Evolutionary conservation across 92 coral and sea anemone species (phyloP).

Genomic region (Parazoanthus swiftii): DNA sequence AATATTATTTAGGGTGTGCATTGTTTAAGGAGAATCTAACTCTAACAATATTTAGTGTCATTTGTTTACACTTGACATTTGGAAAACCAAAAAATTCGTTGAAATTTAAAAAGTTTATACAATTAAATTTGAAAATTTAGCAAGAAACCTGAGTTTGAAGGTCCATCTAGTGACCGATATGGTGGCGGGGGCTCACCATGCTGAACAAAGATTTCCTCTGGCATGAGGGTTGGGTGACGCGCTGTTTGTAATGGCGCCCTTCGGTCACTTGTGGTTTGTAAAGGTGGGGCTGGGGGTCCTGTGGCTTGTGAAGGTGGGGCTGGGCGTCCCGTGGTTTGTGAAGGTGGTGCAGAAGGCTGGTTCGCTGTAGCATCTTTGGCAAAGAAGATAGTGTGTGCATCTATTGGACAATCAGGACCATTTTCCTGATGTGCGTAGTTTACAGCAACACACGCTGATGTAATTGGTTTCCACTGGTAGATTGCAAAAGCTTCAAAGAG

Average conservation of each 20-base stretch:
- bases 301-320: neutral
- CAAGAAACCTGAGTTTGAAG: too few relatives aligned
- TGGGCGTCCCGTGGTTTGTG: neutral
- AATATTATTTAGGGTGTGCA: too few relatives aligned
- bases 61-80: too few relatives aligned
- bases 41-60: too few relatives aligned
- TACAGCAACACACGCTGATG: constrained; percentile 69
- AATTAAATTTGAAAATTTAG: too few relatives aligned
- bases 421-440: constrained; percentile 57
- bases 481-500: constrained; percentile 46
- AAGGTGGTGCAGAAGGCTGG: neutral
- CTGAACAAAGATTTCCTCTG: constrained; percentile 27
- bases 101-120: too few relatives aligned
- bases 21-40: too few relatives aligned
- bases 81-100: too few relatives aligned
- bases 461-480: constrained; percentile 42
- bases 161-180: neutral
- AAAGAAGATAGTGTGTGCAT: constrained; percentile 68
- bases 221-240: neutral
- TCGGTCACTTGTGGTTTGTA: neutral
- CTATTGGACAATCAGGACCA: constrained; percentile 56
- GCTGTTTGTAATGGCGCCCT: neutral
- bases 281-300: neutral
- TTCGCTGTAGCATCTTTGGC: constrained; percentile 38
- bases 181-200: neutral